Evolutionary conservation across 2,888 invertebrate species (phyloP), one percentile per base, ranked within the genome.

Genomic region (Metopia argyrocephala): DNA sequence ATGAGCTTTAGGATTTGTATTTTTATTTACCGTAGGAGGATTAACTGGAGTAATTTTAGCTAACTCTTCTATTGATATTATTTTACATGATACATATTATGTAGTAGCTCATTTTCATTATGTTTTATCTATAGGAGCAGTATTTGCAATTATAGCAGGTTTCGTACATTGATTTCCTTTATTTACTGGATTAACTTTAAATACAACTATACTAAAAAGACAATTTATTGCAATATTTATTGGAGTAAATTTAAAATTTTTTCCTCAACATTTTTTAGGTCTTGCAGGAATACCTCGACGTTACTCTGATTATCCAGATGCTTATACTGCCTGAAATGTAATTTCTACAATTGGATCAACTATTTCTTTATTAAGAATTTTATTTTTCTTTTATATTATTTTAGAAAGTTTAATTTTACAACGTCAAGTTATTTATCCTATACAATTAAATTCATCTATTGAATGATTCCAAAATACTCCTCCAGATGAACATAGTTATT

Each of bases 21-120:
- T 95, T 89, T 89, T 95, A 91, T 95, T 96, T 90, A 95, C 95
- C 7, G 91, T 95, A 21, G 95, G 95, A 15, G 95, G 95, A 82
- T 89, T 94, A 91, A 94, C 94, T 15, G 93, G 93, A 84, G 92
- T 94, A 84, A 90, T 95, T 84, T 89, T 88, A 80, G 93, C 95
- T 78, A 95, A 95, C 88, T 94, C 95, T 28, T 94, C 94, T 15
- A 92, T 96, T 91, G 95, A 96, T 92, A 93, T 95, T 90, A 92
- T 94, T 79, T 83, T 95, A 12, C 95, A 96, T 91, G 95, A 96
- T 87, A 95, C 95, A n/a, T 95, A 95, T 89, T 96, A 95, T 92
- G 95, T 95, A 66, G 95, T 95, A 45, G 95, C 94, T 4, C 95
- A 96, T 89, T 96, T 96, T 86, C 95, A 96, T 88, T 95, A 95